Evolutionary conservation across 2,888 invertebrate species (phyloP).

Genomic region (Macrophya annulata): DNA sequence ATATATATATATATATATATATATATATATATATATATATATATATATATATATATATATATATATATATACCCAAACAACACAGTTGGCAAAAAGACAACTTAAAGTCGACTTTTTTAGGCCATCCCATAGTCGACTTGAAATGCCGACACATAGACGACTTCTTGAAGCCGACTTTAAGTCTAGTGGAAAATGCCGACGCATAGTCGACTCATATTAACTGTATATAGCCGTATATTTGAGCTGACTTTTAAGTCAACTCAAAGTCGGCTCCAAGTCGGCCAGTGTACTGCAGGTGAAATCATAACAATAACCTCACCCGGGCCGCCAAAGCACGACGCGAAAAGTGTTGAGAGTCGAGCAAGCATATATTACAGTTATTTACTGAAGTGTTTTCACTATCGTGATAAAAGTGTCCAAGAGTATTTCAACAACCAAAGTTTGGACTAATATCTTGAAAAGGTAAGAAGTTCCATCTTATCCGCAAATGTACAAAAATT

Average conservation of each 20-base stretch:
- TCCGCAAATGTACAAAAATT: background rate
- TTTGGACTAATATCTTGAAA: background rate
- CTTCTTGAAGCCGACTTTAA: background rate
- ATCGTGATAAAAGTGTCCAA: no score
- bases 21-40: no score
- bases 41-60: no score
- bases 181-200: background rate
- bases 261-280: background rate
- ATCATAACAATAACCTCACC: no score
- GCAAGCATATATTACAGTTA: no score
- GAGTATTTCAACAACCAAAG: no score
- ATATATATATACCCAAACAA: no score
- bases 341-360: no score
- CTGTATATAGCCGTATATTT: no score
- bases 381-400: no score
- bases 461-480: background rate
- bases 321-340: no score
- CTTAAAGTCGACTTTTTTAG: background rate
- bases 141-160: background rate
- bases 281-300: background rate
- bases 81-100: background rate
- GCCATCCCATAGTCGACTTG: background rate
- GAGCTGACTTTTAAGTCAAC: background rate
- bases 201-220: background rate
- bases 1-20: no score